phyloP scores from a whole-genome alignment of 2,797 vertebrate species.

The Microhierax caerulescens region DNA sequence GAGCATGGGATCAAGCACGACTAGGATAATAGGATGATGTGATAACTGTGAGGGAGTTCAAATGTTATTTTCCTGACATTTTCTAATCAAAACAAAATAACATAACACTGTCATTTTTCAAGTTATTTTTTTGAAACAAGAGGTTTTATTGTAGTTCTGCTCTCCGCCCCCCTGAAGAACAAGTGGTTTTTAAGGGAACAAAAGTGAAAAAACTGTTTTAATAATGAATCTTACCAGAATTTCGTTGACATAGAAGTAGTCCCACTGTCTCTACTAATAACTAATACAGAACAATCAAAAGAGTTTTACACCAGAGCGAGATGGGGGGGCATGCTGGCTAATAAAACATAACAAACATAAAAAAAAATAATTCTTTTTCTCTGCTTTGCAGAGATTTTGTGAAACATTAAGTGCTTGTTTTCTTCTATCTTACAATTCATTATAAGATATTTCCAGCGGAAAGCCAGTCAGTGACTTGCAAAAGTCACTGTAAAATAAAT shows the following conservation, averaged over 20 bases:
- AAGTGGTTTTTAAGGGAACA: neutral
- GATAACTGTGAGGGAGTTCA: neutral
- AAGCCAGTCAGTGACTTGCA: neutral
- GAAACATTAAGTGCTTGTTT: neutral
- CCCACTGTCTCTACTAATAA: neutral
- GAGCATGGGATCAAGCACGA: fast-evolving
- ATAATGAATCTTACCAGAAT: neutral
- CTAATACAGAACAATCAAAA: neutral
- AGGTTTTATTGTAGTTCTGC: neutral
- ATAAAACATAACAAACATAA: neutral
- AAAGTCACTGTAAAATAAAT: neutral
- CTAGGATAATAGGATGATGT: neutral
- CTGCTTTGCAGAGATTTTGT: neutral
- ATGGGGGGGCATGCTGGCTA: neutral
- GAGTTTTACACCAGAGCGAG: neutral
- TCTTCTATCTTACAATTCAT: neutral
- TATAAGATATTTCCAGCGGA: neutral
- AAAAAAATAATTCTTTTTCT: neutral
- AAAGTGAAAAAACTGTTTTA: neutral
- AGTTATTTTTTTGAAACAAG: neutral
- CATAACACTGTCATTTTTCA: neutral
- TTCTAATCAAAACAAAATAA: neutral
- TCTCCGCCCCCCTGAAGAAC: neutral
- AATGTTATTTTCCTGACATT: neutral
- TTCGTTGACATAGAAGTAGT: neutral